These are phyloP conservation scores for Cynocephalus volans DNA, from an alignment of 2,113 vertebrate genomes.

Conservation along the genomic window DNA sequence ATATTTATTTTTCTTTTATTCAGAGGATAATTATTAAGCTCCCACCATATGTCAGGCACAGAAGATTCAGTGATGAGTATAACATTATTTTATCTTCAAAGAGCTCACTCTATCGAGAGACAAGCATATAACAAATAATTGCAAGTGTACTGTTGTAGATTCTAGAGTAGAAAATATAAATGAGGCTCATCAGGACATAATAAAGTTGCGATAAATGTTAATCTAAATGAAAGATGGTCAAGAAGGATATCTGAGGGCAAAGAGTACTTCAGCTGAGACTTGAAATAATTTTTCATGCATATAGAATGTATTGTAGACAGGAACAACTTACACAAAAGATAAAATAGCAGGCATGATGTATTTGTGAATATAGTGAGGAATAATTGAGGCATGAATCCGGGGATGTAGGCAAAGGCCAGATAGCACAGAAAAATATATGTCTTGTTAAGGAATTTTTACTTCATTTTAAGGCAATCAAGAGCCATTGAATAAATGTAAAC, in stretches of 20 bases:
- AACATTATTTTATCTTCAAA: conserved; percentile 38
- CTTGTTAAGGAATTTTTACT: neutral
- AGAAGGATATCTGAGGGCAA: neutral
- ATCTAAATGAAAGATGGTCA: neutral
- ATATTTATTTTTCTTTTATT: conserved; percentile 4
- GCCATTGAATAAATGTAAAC: conserved; percentile 29
- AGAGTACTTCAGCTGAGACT: neutral
- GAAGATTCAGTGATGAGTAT: conserved; percentile 2
- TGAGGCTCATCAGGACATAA: neutral
- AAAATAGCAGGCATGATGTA: neutral
- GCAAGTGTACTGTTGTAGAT: neutral
- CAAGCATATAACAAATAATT: conserved; percentile 53
- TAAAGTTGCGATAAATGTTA: neutral
- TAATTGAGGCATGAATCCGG: neutral
- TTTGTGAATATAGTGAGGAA: neutral
- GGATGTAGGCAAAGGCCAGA: neutral
- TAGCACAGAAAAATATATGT: neutral
- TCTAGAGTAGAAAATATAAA: conserved; percentile 52
- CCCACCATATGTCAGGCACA: neutral
- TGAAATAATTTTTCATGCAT: conserved; percentile 21
- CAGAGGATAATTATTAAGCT: neutral
- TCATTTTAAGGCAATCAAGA: conserved; percentile 39
- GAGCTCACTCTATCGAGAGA: conserved; percentile 19
- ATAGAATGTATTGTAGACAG: neutral
- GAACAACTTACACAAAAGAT: neutral